A percentile compares a stretch with the other conserved stretches of the same genome.
These are phyloP conservation scores for Lasius fuliginosus DNA, from an alignment of 2,888 invertebrate genomes.

Conservation along the genomic window DNA sequence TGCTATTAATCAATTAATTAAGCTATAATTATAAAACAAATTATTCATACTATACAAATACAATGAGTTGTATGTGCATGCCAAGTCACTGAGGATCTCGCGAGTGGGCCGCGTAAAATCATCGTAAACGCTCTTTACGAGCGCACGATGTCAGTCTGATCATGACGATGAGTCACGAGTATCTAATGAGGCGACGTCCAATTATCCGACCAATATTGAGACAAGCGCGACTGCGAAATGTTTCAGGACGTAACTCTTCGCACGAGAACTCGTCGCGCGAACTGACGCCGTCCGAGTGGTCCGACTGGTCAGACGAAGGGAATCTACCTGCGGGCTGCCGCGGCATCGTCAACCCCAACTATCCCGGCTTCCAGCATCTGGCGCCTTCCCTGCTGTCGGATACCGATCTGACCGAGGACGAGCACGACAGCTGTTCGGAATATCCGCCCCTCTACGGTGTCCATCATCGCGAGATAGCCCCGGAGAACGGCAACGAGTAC, in stretches of 20 bases:
- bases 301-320: conserved; percentile 84
- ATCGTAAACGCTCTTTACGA: not conserved
- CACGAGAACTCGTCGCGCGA: conserved; percentile 76
- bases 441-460: conserved; percentile 87
- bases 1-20: not conserved
- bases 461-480: conserved; percentile 83
- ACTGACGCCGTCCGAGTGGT: conserved; percentile 81
- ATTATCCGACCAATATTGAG: conserved; percentile 62
- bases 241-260: conserved; percentile 76
- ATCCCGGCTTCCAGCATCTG: conserved; percentile 94
- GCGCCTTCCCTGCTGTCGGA: conserved; percentile 87
- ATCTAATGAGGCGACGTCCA: conserved; percentile 40
- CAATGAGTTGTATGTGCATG: not conserved
- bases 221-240: conserved; percentile 62
- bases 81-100: not conserved
- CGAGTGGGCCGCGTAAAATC: not conserved
- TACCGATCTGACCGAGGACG: conserved; percentile 86
- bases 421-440: conserved; percentile 86
- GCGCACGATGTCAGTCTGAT: conserved; percentile 12
- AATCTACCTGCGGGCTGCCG: conserved; percentile 87
- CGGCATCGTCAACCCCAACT: conserved; percentile 94
- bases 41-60: not conserved
- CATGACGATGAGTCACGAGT: conserved; percentile 64
- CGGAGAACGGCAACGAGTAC: conserved; percentile 87
- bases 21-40: not conserved